Conservation (phyloP, 2,113 vertebrate species). For the Apodemus speciosus region DNA sequence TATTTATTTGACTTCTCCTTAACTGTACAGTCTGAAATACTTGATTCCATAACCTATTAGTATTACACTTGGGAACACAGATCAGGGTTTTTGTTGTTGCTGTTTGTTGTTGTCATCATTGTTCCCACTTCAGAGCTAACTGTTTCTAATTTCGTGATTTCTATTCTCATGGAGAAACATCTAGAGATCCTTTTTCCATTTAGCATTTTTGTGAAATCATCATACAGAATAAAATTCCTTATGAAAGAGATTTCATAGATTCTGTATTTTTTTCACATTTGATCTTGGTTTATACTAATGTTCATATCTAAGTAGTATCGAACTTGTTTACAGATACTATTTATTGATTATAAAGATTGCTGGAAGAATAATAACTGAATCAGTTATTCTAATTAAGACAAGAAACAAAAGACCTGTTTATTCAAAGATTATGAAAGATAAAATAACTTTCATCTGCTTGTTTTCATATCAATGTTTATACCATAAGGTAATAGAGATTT, state of each 20-base stretch:
- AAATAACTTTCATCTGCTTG: not conserved
- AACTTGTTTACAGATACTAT: not conserved
- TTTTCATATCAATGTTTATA: not conserved
- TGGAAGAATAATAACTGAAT: not conserved
- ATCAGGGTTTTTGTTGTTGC: not conserved
- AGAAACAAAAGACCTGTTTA: not conserved
- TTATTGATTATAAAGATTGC: not conserved
- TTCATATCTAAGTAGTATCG: not conserved
- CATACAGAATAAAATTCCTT: not conserved
- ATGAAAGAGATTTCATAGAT: not conserved
- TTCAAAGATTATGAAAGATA: not conserved
- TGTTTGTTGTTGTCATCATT: no score
- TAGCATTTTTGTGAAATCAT: not conserved
- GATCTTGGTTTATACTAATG: not conserved
- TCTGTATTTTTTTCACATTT: not conserved
- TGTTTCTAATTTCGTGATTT: not conserved
- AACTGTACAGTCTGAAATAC: not conserved
- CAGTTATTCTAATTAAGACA: not conserved
- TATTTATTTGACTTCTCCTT: not conserved
- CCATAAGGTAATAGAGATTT: conserved; percentile 15
- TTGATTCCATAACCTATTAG: not conserved
- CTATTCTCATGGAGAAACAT: not conserved
- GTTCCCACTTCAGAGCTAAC: not conserved
- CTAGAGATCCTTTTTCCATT: not conserved
- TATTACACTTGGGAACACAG: not conserved